Evolutionary conservation across 2,797 vertebrate species (phyloP), one percentile per base, ranked within the genome.

Genomic region (Danio kyathit): DNA sequence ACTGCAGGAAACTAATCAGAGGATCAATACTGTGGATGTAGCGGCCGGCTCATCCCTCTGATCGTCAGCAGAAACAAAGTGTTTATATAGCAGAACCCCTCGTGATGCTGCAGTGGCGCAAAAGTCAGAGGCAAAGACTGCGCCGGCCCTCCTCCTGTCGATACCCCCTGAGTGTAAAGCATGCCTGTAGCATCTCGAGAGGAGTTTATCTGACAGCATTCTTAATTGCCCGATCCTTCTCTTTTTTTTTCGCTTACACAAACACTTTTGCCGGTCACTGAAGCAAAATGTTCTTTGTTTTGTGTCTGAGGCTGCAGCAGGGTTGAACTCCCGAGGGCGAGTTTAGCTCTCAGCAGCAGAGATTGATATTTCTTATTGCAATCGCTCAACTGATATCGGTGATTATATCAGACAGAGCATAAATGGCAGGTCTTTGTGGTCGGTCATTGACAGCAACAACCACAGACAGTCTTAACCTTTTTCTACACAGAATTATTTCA

Each of bases 51-150:
- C 79, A 81, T 86, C 82, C 84, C 89, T 90, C 87, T 89, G 86
- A 91, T 91, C 88, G 88, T 93, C 93, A 94, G 91, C 92, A 92
- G 87, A 92, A 94, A 92, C 92, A 89, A 93, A 94, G 92, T 94
- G 93, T 92, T 93, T 92, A 91, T 94, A 90, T 91, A 91, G 91
- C 89, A 86, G 92, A 93, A 91, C 88, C 72, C 89, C 89, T 92
- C 89, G 87, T 81, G 12, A 49, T 56, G 69, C 41, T 82, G 82
- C 71, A 46, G 86, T 59, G n/a, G 78, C 6, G 13, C n/a, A 49
- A 48, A 29, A 49, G 51, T 51, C 41, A 54, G 61, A 67, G 67
- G 8, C 41, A 44, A 59, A 72, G 38, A 49, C 64, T 87, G 75
- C 75, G 84, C 59, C 85, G 76, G 51, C 79, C 60, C 51, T 73